phyloP scores from a whole-genome alignment of 2,888 invertebrate species.

The Euphydryas editha region DNA sequence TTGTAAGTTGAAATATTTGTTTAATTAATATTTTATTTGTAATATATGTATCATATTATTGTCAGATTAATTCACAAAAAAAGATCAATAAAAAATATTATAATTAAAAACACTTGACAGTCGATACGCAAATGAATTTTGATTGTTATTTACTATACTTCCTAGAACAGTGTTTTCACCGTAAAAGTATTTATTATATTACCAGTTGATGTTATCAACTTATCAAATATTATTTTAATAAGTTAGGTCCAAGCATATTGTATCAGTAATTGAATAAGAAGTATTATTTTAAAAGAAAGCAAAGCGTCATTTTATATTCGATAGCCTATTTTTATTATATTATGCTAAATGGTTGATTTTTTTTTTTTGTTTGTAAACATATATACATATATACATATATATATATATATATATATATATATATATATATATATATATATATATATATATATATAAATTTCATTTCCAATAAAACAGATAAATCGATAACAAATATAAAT shows the following conservation, averaged over 20 bases:
- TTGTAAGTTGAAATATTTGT: too few relatives aligned
- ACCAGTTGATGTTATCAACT: conserved; percentile 13
- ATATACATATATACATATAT: too few relatives aligned
- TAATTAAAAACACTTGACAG: conserved; percentile 58
- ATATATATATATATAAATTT: too few relatives aligned
- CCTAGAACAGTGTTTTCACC: conserved; percentile 30
- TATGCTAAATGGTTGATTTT: conserved; percentile 15
- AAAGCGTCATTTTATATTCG: conserved; percentile 16
- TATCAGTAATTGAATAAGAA: conserved; percentile 17
- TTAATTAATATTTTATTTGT: too few relatives aligned
- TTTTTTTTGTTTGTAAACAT: too few relatives aligned
- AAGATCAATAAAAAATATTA: conserved; percentile 23
- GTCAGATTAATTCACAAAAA: conserved; percentile 18
- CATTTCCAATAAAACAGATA: too few relatives aligned
- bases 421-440: too few relatives aligned
- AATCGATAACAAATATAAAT: too few relatives aligned
- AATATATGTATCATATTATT: too few relatives aligned
- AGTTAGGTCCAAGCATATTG: conserved; percentile 23
- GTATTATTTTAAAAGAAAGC: conserved; percentile 16
- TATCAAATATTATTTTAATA: conserved; percentile 25
- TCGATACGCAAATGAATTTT: conserved; percentile 62
- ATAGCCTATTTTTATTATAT: conserved; percentile 7
- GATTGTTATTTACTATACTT: conserved; percentile 50
- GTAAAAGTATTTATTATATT: conserved; percentile 15
- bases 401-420: too few relatives aligned